These are phyloP conservation scores for Dicyrtomina minuta DNA, from an alignment of 2,888 invertebrate species.

Conservation along the genomic window DNA sequence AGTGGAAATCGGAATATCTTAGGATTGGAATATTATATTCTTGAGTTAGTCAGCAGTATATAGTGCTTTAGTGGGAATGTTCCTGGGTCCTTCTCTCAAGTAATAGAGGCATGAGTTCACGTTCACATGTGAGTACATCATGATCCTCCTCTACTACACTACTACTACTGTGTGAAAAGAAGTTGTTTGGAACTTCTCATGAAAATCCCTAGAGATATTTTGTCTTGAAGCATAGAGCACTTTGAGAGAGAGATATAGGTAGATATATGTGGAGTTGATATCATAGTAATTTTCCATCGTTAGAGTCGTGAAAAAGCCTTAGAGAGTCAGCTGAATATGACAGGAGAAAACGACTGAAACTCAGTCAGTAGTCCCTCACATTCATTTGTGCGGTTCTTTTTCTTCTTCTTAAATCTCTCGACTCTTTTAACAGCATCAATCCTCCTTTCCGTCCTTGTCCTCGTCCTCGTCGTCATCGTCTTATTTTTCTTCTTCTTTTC, in stretches of 20 bases:
- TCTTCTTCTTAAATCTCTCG: neutral
- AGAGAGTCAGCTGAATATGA: constrained; percentile 12
- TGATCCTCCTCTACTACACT: no score
- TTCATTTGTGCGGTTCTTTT: neutral
- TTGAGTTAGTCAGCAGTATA: no score
- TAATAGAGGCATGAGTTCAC: no score
- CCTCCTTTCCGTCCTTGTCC: no score
- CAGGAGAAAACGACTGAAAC: neutral
- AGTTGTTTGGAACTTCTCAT: neutral
- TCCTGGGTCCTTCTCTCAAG: neutral
- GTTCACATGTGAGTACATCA: no score
- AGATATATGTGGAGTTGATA: neutral
- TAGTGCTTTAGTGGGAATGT: neutral
- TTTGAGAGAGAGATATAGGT: neutral
- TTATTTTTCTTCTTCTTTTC: neutral
- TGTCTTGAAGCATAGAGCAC: neutral
- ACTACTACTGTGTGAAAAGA: no score
- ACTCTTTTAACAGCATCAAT: neutral
- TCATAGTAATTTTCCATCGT: neutral
- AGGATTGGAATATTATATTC: no score
- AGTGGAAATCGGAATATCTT: no score
- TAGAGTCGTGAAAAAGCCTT: neutral
- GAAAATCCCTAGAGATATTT: neutral
- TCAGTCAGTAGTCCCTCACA: no score
- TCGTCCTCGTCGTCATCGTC: no score